Base-by-base conservation (phyloP, 2,113 vertebrate species). In the Rhinolophus ferrumequinum region DNA sequence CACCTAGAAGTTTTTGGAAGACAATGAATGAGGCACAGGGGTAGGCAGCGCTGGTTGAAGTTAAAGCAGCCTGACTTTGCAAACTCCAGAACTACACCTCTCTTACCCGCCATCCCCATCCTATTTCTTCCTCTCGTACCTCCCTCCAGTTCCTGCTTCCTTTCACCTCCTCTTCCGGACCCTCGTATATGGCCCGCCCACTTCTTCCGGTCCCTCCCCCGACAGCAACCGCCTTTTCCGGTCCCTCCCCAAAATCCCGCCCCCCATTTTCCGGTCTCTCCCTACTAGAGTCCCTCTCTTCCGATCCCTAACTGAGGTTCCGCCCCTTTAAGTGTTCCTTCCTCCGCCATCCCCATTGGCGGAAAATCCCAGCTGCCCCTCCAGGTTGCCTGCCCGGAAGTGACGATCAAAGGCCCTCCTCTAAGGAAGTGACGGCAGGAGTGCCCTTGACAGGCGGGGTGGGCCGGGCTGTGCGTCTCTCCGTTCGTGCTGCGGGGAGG, bases 381-480 rank as follows among this genome's bases (percentile, higher is more conserved):
- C 47, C n/a, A 0, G 26, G 22, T 1, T 2, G 33, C 16, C n/a
- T 3, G 14, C 18, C 13, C 77, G 97, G 96, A 98, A 95, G 88
- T 97, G 95, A 94, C 87, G 82, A 0, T 70, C 6, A 14, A 79
- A 67, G 28, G 3, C 15, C 64, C 73, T 0, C 54, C 88, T 64
- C 88, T 8, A 1, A 9, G 97, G 97, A 97, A 96, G 95, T 97
- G 97, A 97, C 97, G 38, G 1, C 66, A 7, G 50, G 5, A 2
- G 91, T 97, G 97, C 95, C 97, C 97, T 98, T 98, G 95, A 97
- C 56, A 11, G 91, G 70, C 66, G 35, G 86, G 96, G 86, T 44
- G 97, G 95, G 91, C 73, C 18, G 38, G 9, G 72, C 50, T 19
- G 72, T 62, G 77, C 81, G 0, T 82, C 77, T 24, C 72, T 94